phyloP scores from a whole-genome alignment of 2,113 vertebrate genomes.

The Podarcis muralis region DNA sequence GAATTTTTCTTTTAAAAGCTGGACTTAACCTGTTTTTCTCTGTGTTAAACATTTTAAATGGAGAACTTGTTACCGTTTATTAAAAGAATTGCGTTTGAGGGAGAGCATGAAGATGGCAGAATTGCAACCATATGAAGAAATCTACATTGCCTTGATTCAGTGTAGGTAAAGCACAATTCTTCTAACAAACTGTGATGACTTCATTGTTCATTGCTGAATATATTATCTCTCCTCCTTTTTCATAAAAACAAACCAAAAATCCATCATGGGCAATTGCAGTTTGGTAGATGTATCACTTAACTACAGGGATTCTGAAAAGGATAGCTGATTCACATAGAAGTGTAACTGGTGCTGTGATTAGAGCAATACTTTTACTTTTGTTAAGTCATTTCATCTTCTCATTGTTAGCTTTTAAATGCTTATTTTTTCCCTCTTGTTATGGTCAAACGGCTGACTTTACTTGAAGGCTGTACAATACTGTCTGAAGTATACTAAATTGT shows the following conservation, averaged over 20 bases:
- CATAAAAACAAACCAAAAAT: conserved; percentile 80
- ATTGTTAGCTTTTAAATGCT: conserved; percentile 63
- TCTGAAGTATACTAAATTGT: conserved; percentile 72
- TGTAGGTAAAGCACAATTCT: conserved; percentile 79
- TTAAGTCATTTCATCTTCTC: conserved; percentile 65
- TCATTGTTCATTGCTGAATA: conserved; percentile 70
- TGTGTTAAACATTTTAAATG: conserved; percentile 73
- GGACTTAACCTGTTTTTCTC: conserved; percentile 70
- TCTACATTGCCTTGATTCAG: conserved; percentile 60
- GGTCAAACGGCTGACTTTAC: conserved; percentile 77
- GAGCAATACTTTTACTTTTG: conserved; percentile 80
- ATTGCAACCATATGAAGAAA: conserved; percentile 60
- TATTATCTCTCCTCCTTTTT: conserved; percentile 42
- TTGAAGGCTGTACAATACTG: conserved; percentile 80
- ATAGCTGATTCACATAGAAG: conserved; percentile 70
- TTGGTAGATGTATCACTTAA: conserved; percentile 66
- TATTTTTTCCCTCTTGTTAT: conserved; percentile 73
- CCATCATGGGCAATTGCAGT: conserved; percentile 69
- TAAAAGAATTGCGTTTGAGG: conserved; percentile 79
- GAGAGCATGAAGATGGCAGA: conserved; percentile 47
- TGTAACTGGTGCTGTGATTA: conserved; percentile 81
- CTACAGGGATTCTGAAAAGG: conserved; percentile 70
- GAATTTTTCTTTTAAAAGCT: conserved; percentile 76
- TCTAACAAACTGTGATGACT: conserved; percentile 81
- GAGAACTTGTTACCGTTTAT: conserved; percentile 82